These are phyloP conservation scores for Syrmaticus mikado DNA, from an alignment of 2,113 vertebrate genomes.

Conservation along the genomic window DNA sequence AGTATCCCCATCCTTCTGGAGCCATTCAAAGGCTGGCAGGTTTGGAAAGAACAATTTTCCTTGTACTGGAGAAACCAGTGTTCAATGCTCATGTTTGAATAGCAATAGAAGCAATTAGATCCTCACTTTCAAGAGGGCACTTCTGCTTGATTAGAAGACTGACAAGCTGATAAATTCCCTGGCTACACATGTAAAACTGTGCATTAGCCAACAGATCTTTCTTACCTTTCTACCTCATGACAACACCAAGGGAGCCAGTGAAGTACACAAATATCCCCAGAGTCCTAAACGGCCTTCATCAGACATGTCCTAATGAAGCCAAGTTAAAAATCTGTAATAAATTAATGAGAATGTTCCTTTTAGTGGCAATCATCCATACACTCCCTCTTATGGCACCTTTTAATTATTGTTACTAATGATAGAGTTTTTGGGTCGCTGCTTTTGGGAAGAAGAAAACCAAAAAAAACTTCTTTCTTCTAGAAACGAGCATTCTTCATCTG, in stretches of 20 bases:
- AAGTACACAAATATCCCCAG: conserved; percentile 34
- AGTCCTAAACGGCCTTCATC: conserved; percentile 77
- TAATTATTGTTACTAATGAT: conserved; percentile 81
- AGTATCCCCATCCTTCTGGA: no score
- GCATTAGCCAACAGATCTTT: background rate
- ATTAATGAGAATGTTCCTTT: conserved; percentile 78
- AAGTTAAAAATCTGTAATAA: conserved; percentile 78
- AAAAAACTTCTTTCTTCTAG: conserved; percentile 61
- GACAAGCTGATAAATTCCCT: background rate
- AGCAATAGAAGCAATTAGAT: background rate
- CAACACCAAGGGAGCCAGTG: background rate
- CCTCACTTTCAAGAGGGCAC: background rate
- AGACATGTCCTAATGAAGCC: conserved; percentile 76
- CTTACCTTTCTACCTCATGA: background rate
- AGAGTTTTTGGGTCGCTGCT: conserved; percentile 73
- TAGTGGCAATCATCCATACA: conserved; percentile 73
- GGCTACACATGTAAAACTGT: background rate
- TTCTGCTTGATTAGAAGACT: background rate
- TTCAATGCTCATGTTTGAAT: background rate
- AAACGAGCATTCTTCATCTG: background rate
- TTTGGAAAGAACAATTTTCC: background rate
- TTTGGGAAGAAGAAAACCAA: conserved; percentile 59
- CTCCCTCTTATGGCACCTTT: conserved; percentile 73
- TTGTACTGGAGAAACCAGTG: background rate
- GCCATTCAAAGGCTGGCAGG: background rate